Percentiles rank a stretch among this genome's conserved stretches.
Conservation (phyloP, 2,888 invertebrate species). For the Xestia xanthographa region DNA sequence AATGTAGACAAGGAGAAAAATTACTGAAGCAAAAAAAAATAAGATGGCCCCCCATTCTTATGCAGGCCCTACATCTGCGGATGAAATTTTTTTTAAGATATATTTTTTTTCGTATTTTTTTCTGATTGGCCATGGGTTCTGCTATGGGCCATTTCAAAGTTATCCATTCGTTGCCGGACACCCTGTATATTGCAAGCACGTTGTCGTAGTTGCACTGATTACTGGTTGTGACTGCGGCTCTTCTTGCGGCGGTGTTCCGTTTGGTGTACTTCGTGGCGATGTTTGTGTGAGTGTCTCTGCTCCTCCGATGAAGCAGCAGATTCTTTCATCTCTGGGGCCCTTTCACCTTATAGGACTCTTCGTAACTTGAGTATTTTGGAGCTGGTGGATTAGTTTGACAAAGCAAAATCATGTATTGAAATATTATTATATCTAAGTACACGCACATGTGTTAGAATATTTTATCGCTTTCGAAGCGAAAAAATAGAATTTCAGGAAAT, state of each 20-base stretch:
- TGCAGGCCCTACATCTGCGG: no score
- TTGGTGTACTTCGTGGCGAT: conserved; percentile 29
- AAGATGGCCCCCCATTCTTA: no score
- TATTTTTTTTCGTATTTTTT: no score
- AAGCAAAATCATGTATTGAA: conserved; percentile 39
- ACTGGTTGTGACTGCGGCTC: conserved; percentile 13
- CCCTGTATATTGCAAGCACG: conserved; percentile 69
- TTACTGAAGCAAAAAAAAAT: no score
- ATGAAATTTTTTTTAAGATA: no score
- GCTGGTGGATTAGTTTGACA: conserved; percentile 40
- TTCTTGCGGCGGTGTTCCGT: conserved; percentile 30
- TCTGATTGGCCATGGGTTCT: no score
- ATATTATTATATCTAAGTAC: not conserved
- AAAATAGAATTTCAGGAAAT: no score
- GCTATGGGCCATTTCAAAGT: no score
- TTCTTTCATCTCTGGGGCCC: conserved; percentile 45
- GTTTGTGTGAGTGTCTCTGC: conserved; percentile 24
- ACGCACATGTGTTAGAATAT: no score
- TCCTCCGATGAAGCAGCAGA: conserved; percentile 41
- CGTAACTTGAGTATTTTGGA: conserved; percentile 40
- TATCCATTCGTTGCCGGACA: no score
- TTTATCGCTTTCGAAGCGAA: not conserved
- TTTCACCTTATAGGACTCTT: conserved; percentile 19
- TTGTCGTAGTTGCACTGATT: conserved; percentile 33
- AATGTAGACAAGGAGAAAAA: no score